Base-by-base conservation (phyloP, 2,888 invertebrate genomes). In the Xanthia icteritia region DNA sequence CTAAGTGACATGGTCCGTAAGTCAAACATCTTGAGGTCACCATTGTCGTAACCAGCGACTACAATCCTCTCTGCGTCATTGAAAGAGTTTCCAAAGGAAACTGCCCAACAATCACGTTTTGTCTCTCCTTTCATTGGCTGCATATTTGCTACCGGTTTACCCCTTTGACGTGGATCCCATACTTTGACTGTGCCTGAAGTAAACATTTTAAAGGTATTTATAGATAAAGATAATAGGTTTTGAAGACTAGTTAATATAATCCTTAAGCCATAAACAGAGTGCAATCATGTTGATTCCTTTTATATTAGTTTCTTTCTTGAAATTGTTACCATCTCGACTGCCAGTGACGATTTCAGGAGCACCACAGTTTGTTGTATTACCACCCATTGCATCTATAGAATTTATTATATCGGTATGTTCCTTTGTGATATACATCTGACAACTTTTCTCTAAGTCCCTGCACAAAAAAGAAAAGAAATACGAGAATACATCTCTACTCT, bases 341-440 rank as follows among this genome's bases (percentile, higher is more conserved):
- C 99, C 99, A 9, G 99, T 99, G 0, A 98, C 99, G 89, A 99
- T 98, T 97, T 99, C 99, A 13, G 99, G 99, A 5, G 99, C 99
- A 27, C 99, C 99, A 93, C 98, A 98, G 72, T 98, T 98, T 5
- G 97, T 93, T 72, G 97, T 97, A 58, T 97, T 97, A 0, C 99
- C 99, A 4, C 98, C 99, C 86, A 99, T 97, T 0, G 98, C 99
- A 96, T 99, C 99, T 77, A 99, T 98, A 17, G 98, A 96, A 94
- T 99, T 99, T 74, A 99, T 98, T 48, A 99, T 98, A 86, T 98
- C 98, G 36, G 97, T 97, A 91, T 99, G 99, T 23, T 97, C 97
- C 82, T 97, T 97, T 0, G 98, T 98, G 82, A 98, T 98, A 91
- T 99, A 99, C 0, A 98, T 95, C 31, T 99, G 98, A 67, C 97